These are phyloP conservation scores for Phainopepla nitens DNA, from an alignment of 2,113 vertebrate genomes.

Conservation along the genomic window DNA sequence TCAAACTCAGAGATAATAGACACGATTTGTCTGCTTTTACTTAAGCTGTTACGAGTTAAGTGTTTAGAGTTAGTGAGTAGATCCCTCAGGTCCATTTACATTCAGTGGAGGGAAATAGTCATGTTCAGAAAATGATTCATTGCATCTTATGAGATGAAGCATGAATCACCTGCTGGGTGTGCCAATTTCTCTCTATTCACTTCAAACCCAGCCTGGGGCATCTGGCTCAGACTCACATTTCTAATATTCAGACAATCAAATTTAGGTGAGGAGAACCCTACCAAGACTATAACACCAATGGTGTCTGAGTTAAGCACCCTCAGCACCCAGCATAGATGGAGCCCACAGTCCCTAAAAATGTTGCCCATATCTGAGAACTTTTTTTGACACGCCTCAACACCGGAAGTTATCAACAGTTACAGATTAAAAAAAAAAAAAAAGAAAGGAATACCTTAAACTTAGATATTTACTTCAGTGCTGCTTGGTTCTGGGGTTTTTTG, in stretches of 20 bases:
- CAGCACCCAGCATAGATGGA: background rate
- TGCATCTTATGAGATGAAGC: background rate
- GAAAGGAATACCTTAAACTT: background rate
- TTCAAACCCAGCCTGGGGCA: background rate
- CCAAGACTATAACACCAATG: accelerated
- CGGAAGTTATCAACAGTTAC: background rate
- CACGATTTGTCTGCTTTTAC: background rate
- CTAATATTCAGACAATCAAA: background rate
- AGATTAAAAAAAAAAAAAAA: background rate
- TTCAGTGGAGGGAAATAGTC: background rate
- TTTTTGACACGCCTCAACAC: accelerated
- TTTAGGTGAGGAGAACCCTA: background rate
- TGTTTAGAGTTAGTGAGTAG: background rate
- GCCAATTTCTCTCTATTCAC: background rate
- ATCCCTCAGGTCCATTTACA: conserved; percentile 15
- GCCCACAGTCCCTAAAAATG: background rate
- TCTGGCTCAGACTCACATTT: background rate
- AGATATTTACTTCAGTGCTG: accelerated
- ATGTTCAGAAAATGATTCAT: background rate
- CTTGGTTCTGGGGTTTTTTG: background rate
- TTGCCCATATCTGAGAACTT: background rate
- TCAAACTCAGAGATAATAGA: background rate
- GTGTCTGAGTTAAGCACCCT: accelerated
- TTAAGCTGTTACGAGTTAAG: background rate
- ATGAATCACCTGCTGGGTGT: background rate